Evolutionary conservation across 2,797 vertebrate genomes (phyloP).

Genomic region (Phalloptychus januarius): DNA sequence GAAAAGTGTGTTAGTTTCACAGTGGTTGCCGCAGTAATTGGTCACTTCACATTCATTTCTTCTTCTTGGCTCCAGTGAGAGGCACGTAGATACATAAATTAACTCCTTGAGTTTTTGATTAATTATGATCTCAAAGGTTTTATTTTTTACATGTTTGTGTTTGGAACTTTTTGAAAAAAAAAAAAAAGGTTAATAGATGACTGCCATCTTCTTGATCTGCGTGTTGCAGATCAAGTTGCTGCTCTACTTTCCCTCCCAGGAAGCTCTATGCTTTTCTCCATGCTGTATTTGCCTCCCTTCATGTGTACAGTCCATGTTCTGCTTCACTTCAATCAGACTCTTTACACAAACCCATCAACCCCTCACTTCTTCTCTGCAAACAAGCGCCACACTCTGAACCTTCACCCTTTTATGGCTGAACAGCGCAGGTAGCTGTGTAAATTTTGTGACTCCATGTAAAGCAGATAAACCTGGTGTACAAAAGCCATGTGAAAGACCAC

Average conservation of each 20-base stretch:
- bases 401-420: slow-evolving; percentile 37
- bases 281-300: slow-evolving; percentile 28
- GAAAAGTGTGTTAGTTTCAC: slow-evolving; percentile 52
- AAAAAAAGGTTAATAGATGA: slow-evolving; percentile 5
- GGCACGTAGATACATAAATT: slow-evolving; percentile 23
- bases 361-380: slow-evolving; percentile 52
- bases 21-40: slow-evolving; percentile 60
- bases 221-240: background rate
- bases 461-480: background rate
- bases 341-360: slow-evolving; percentile 54
- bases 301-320: slow-evolving; percentile 60
- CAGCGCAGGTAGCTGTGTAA: slow-evolving; percentile 11
- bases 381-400: slow-evolving; percentile 48
- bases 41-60: slow-evolving; percentile 51
- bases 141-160: slow-evolving; percentile 25
- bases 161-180: slow-evolving; percentile 28
- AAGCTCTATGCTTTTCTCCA: slow-evolving; percentile 27
- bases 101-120: slow-evolving; percentile 8
- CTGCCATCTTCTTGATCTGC: slow-evolving; percentile 36
- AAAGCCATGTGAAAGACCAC: background rate
- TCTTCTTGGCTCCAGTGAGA: slow-evolving; percentile 15
- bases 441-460: slow-evolving; percentile 20
- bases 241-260: slow-evolving; percentile 55
- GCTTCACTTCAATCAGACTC: slow-evolving; percentile 52
- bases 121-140: slow-evolving; percentile 15